Evolutionary conservation across 2,797 vertebrate genomes (phyloP), one percentile per base, ranked within the genome.

Genomic region (Eleutherodactylus coqui): DNA sequence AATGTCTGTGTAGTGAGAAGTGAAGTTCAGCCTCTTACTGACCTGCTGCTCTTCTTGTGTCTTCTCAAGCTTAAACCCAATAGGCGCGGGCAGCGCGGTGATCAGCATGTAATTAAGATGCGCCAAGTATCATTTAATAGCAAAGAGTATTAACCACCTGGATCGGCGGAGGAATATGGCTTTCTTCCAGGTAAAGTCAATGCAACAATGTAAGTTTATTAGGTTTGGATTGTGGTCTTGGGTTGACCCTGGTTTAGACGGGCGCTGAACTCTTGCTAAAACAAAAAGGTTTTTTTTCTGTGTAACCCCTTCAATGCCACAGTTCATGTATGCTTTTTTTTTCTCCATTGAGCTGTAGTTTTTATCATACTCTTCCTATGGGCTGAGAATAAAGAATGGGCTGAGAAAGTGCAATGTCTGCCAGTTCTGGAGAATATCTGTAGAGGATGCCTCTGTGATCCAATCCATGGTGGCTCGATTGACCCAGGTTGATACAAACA

Each of bases 91-190:
- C 3, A 16, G 16, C 32, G 32, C 8, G 21, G n/a, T 24, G 8
- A 16, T 79, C 62, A 0, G 41, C 1, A 29, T 81, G 43, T 69
- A 81, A 81, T 81, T 81, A 81, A 36, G 79, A 81, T 81, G 60
- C 32, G 21, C 19, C 21, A 16, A 49, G 27, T 49, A 43, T n/a
- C 27, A 69, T 58, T 36, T 34, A 13, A 69, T 49, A 67, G 51
- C 21, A 47, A 6, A 36, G 32, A 82, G 32, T 17, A 82, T 70
- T 82, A 51, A 82, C 49, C 75, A n/a, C 75, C 51, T 55, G 19
- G 9, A 4, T 41, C 49, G 21, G 49, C 51, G 9, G n/a, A 34
- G 75, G 49, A 24, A n/a, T 21, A 53, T 77, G 75, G 49, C 53
- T 36, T 21, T 29, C 19, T 53, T 77, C 75, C 49, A 76, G 19